A percentile compares a stretch with the other conserved stretches of the same genome.
phyloP scores from a whole-genome alignment of 2,888 invertebrate species.

The Prenolepis imparis region DNA sequence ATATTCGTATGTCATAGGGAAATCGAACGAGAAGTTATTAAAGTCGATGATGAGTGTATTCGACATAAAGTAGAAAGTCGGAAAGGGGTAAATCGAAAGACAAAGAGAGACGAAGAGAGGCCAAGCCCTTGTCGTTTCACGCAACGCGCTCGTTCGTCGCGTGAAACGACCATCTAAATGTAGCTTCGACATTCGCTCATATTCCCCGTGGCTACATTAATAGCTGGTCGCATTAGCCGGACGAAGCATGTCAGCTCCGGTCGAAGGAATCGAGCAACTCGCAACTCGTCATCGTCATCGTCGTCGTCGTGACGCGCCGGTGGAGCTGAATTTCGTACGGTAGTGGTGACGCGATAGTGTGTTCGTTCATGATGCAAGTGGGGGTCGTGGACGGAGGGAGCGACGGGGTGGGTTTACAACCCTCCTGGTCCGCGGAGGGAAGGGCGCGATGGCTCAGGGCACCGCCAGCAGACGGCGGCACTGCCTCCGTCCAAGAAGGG shows the following conservation, averaged over 20 bases:
- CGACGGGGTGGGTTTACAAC: conserved; percentile 69
- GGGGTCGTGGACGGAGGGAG: conserved; percentile 23
- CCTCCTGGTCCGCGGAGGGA: conserved; percentile 46
- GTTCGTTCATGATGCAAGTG: conserved; percentile 48
- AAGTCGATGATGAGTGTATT: not conserved
- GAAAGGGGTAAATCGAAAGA: not conserved
- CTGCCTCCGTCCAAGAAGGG: conserved; percentile 22
- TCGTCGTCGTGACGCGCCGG: conserved; percentile 34
- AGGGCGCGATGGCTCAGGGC: conserved; percentile 64
- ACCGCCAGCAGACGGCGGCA: conserved; percentile 75
- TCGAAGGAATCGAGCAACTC: conserved; percentile 58
- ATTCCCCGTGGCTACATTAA: conserved; percentile 70
- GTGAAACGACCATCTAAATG: too few species aligned
- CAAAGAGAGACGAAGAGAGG: not conserved
- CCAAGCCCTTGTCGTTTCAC: not conserved
- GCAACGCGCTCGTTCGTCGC: not conserved
- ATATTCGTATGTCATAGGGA: not conserved
- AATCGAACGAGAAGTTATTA: not conserved
- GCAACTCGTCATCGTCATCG: not conserved
- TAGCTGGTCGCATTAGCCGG: conserved; percentile 75
- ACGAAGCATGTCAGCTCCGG: conserved; percentile 72
- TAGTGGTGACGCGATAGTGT: conserved; percentile 61
- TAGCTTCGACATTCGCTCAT: not conserved
- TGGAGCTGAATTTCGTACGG: conserved; percentile 65
- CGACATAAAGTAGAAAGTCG: not conserved